phyloP scores from a whole-genome alignment of 1,140 invertebrate genomes.

The Polypedilum vanderplanki region DNA sequence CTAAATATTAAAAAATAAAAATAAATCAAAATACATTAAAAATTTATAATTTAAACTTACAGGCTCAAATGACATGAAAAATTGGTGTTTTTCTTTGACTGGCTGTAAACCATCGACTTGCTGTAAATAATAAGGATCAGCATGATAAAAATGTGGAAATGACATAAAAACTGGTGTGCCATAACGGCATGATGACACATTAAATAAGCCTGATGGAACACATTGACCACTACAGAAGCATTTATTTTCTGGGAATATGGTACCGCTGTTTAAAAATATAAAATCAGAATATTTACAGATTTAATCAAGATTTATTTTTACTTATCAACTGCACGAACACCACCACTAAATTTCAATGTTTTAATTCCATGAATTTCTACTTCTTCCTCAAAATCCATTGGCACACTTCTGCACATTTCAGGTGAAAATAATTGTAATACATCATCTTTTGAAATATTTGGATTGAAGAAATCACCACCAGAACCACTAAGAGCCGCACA shows the following conservation, averaged over 20 bases:
- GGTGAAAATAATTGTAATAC: constrained; percentile 57
- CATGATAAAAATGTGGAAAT: constrained; percentile 78
- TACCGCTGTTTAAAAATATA: constrained; percentile 37
- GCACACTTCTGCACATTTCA: constrained; percentile 60
- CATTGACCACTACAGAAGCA: constrained; percentile 68
- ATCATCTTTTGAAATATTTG: constrained; percentile 49
- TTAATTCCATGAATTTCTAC: constrained; percentile 47
- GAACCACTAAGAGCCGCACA: constrained; percentile 56
- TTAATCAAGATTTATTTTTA: neutral
- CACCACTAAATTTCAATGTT: constrained; percentile 52
- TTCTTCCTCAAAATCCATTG: constrained; percentile 51
- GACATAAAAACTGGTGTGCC: constrained; percentile 78
- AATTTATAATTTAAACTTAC: constrained; percentile 38
- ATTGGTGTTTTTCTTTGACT: constrained; percentile 57
- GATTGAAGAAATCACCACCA: constrained; percentile 69
- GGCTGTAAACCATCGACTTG: constrained; percentile 65
- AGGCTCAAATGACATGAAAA: constrained; percentile 67
- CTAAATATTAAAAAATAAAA: constrained; percentile 39
- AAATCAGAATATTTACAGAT: neutral
- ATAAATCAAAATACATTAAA: neutral
- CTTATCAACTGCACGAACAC: constrained; percentile 52
- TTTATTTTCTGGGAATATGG: constrained; percentile 53
- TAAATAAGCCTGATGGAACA: constrained; percentile 58
- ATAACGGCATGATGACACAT: constrained; percentile 62
- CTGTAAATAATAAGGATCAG: constrained; percentile 58